Base-by-base conservation (phyloP, 2,113 vertebrate species). In the Mormyrus iriodes region DNA sequence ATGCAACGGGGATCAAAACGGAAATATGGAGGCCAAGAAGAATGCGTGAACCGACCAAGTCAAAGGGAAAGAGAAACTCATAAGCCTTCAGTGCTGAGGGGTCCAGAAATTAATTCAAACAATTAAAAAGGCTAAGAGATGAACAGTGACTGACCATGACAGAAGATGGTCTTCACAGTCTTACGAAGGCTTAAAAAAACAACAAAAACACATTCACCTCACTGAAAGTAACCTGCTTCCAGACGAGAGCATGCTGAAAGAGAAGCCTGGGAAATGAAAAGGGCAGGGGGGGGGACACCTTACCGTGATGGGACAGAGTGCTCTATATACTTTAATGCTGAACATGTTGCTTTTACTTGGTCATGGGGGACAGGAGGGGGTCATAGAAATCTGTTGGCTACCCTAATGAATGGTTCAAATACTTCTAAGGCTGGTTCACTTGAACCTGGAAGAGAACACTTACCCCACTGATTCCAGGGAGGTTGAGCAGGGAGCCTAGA, bases 381-480 rank as follows among this genome's bases (percentile, higher is more conserved):
- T 15, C 8, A 44, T 39, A 44, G 21, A 79, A 42, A 35, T 2
- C 76, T 39, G 13, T 19, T 39, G 39, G 39, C 44, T 48, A 84
- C 24, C 82, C 79, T 12, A 39, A 24, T 19, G 19, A 48, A 6
- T 10, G 15, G 42, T 24, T 42, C 39, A 8, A 46, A 48, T 15
- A 48, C 82, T 9, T 42, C 61, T 69, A 13, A 48, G 39, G 39
- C 44, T n/a, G 39, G 61, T 24, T n/a, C 61, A 69, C 61, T 27
- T n/a, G 24, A 5, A 44, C n/a, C 61, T n/a, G n/a, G 24, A 19
- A 19, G 1, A 35, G 79, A 90, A 91, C 86, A 97, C 97, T 97
- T 95, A 99, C 98, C 93, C 97, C 96, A 92, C 98, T 98, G 94
- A 99, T 97, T 94, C 98, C 98, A 44, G 98, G 98, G 92, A 99